phyloP scores from a whole-genome alignment of 2,888 invertebrate genomes.

The Diarsia rubi region DNA sequence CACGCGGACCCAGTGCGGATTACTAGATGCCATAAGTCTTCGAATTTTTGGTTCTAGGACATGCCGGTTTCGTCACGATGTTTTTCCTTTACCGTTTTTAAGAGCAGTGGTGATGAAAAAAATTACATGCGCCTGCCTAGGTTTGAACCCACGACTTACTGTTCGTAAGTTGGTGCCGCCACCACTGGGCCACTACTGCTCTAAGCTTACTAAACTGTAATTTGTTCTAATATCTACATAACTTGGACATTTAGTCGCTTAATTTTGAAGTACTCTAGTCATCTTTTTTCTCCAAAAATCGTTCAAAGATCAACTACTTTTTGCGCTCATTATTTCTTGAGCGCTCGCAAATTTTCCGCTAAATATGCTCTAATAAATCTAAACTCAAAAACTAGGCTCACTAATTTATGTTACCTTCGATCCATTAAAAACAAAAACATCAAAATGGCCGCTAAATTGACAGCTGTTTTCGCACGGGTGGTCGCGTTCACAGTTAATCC shows the following conservation, averaged over 20 bases:
- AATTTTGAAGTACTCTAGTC: neutral
- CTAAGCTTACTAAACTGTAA: neutral
- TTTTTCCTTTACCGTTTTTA: too few relatives aligned
- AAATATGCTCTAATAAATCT: conserved; percentile 46
- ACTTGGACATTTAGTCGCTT: neutral
- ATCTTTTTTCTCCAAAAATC: neutral
- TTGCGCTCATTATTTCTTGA: conserved; percentile 8
- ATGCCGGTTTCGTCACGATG: too few relatives aligned
- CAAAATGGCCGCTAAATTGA: conserved; percentile 69
- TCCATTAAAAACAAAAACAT: conserved; percentile 56
- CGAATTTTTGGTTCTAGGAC: too few relatives aligned
- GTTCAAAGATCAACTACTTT: neutral
- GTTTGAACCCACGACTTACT: too few relatives aligned
- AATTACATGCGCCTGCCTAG: too few relatives aligned
- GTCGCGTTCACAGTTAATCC: conserved; percentile 77
- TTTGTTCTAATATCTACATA: too few relatives aligned
- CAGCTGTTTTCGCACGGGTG: conserved; percentile 84
- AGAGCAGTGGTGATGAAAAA: too few relatives aligned
- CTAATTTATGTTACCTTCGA: conserved; percentile 41
- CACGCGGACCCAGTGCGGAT: too few relatives aligned
- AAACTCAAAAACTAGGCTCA: conserved; percentile 34
- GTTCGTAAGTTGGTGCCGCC: too few relatives aligned
- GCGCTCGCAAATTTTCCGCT: conserved; percentile 39
- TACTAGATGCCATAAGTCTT: too few relatives aligned
- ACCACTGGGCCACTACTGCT: too few relatives aligned